phyloP scores from a whole-genome alignment of 2,888 invertebrate genomes.

The Machimus rusticus region DNA sequence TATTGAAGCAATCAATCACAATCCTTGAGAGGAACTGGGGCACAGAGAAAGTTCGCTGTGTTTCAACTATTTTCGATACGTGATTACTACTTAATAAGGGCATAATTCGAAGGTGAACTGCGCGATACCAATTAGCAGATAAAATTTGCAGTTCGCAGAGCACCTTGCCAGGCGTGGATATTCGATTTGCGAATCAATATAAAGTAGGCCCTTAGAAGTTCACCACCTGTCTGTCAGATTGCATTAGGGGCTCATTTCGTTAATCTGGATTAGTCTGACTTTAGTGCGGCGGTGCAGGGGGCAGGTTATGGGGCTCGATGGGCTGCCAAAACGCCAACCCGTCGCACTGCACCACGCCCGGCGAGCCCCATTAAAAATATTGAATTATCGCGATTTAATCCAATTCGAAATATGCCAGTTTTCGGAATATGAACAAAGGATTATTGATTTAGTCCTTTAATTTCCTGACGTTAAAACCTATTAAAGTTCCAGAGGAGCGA shows the following conservation, averaged over 20 bases:
- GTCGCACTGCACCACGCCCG: conserved; percentile 21
- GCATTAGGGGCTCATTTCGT: conserved; percentile 14
- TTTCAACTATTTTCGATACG: not conserved
- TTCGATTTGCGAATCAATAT: conserved; percentile 13
- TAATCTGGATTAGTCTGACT: not conserved
- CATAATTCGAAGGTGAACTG: not conserved
- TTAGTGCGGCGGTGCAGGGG: not conserved
- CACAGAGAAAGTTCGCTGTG: not conserved
- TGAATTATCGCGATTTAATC: conserved; percentile 53
- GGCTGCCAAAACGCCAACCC: not conserved
- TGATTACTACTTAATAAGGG: not conserved
- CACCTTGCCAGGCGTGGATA: not conserved
- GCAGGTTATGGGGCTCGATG: not conserved
- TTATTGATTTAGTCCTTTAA: conserved; percentile 54
- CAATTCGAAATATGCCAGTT: conserved; percentile 52
- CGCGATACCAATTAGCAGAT: not conserved
- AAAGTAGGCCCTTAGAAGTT: not conserved
- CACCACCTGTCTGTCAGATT: not conserved
- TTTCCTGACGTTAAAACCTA: conserved; percentile 53
- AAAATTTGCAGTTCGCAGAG: not conserved
- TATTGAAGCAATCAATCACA: not conserved
- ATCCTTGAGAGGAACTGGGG: not conserved
- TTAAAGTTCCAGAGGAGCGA: conserved; percentile 50
- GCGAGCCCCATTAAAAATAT: conserved; percentile 51
- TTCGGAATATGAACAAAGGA: conserved; percentile 49